Evolutionary conservation across 2,888 invertebrate genomes (phyloP).

Genomic region (Leptinotarsa tumamoca): DNA sequence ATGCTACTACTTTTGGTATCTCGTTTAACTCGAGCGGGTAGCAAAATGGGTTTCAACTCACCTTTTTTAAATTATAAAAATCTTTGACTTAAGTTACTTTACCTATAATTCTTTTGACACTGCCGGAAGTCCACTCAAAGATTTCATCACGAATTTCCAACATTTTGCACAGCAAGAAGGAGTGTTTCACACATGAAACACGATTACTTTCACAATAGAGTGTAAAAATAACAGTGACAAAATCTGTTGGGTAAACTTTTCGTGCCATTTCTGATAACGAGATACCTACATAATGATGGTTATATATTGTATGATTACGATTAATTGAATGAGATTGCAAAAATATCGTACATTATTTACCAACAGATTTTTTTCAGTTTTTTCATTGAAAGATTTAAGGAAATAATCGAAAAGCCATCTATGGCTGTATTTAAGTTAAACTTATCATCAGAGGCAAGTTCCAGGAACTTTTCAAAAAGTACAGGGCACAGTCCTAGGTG

Average conservation of each 20-base stretch:
- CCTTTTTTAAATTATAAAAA: neutral
- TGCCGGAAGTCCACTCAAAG: neutral
- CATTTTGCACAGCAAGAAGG: slow-evolving; percentile 28
- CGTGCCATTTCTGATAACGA: slow-evolving; percentile 37
- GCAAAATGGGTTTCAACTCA: neutral
- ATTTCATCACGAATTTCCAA: slow-evolving; percentile 9
- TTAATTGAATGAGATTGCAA: neutral
- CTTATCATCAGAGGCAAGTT: neutral
- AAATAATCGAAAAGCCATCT: no score
- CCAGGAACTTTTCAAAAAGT: no score
- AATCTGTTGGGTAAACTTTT: slow-evolving; percentile 34
- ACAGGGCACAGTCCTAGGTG: no score
- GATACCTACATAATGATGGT: slow-evolving; percentile 30
- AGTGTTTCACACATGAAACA: slow-evolving; percentile 29
- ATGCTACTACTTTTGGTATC: no score
- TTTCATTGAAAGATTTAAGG: no score
- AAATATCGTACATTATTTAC: no score
- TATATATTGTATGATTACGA: slow-evolving; percentile 31
- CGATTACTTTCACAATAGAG: slow-evolving; percentile 29
- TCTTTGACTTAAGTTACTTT: neutral
- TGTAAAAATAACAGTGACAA: slow-evolving; percentile 41
- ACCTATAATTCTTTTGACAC: neutral
- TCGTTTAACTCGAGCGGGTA: no score
- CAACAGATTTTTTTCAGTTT: no score
- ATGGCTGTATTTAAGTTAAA: neutral